These are phyloP conservation scores for Esox lucius DNA, from an alignment of 2,797 vertebrate species.

Conservation along the genomic window DNA sequence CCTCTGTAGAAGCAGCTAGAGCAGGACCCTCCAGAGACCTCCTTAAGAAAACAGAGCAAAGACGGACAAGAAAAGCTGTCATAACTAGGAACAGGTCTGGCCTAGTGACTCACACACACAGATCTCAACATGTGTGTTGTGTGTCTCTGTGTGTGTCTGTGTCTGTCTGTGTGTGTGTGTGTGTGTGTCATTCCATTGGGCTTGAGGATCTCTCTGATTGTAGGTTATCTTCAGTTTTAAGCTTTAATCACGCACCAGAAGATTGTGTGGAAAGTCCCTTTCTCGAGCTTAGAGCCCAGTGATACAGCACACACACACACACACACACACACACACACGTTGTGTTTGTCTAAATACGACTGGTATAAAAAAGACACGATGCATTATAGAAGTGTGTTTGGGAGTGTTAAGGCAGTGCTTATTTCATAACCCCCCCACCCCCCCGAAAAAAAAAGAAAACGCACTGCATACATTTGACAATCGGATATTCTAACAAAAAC, in stretches of 20 bases:
- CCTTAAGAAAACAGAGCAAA: constrained; percentile 31
- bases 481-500: background rate
- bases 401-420: background rate
- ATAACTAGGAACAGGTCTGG: constrained; percentile 39
- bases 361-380: background rate
- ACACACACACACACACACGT: constrained; percentile 21
- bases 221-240: background rate
- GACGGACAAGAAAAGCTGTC: constrained; percentile 26
- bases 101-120: constrained; percentile 16
- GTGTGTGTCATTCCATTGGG: constrained; percentile 28
- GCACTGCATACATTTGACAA: background rate
- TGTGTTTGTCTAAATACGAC: background rate
- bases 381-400: background rate
- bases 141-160: background rate
- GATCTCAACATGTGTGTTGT: background rate
- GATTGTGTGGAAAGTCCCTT: constrained; percentile 28
- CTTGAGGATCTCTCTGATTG: constrained; percentile 9
- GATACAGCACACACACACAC: background rate
- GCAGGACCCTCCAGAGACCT: constrained; percentile 25
- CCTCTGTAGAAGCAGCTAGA: background rate
- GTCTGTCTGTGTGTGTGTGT: constrained; percentile 20
- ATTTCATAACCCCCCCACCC: too few relatives aligned
- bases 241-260: constrained; percentile 27
- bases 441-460: background rate
- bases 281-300: too few relatives aligned